Evolutionary conservation across 1,140 invertebrate species (phyloP).

Genomic region (Battus philenor): DNA sequence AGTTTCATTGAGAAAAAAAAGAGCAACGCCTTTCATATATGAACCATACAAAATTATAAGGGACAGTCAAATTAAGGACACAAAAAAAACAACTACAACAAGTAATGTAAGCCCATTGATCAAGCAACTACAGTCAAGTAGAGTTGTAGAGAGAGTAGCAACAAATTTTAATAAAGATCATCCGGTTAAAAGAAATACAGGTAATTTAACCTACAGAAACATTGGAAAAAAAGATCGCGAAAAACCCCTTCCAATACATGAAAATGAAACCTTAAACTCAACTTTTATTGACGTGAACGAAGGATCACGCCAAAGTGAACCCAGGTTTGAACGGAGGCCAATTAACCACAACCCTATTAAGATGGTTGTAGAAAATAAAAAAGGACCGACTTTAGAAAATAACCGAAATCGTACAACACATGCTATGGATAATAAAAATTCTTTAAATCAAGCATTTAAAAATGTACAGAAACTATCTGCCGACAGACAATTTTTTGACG

Average conservation of each 20-base stretch:
- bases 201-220: slow-evolving; percentile 50
- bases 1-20: slow-evolving; percentile 37
- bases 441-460: slow-evolving; percentile 19
- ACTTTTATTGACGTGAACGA: slow-evolving; percentile 49
- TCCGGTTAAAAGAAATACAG: slow-evolving; percentile 37
- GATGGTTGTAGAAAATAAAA: slow-evolving; percentile 55
- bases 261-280: slow-evolving; percentile 24
- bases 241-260: slow-evolving; percentile 21
- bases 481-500: slow-evolving; percentile 37
- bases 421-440: slow-evolving; percentile 20
- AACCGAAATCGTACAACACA: slow-evolving; percentile 34
- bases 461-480: no score
- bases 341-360: slow-evolving; percentile 60
- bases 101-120: slow-evolving; percentile 65
- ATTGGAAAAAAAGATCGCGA: slow-evolving; percentile 55
- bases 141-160: slow-evolving; percentile 49
- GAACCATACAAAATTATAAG: slow-evolving; percentile 71
- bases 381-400: slow-evolving; percentile 49
- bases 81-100: slow-evolving; percentile 57
- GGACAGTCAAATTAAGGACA: slow-evolving; percentile 53
- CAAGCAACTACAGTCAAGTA: slow-evolving; percentile 59
- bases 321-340: slow-evolving; percentile 52
- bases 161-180: slow-evolving; percentile 43
- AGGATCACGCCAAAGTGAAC: slow-evolving; percentile 54
- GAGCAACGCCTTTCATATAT: slow-evolving; percentile 61